Percentiles rank a stretch among this genome's conserved stretches.
These are phyloP conservation scores for Cyphotilapia sp. DNA, from an alignment of 2,113 vertebrate species.

Conservation along the genomic window DNA sequence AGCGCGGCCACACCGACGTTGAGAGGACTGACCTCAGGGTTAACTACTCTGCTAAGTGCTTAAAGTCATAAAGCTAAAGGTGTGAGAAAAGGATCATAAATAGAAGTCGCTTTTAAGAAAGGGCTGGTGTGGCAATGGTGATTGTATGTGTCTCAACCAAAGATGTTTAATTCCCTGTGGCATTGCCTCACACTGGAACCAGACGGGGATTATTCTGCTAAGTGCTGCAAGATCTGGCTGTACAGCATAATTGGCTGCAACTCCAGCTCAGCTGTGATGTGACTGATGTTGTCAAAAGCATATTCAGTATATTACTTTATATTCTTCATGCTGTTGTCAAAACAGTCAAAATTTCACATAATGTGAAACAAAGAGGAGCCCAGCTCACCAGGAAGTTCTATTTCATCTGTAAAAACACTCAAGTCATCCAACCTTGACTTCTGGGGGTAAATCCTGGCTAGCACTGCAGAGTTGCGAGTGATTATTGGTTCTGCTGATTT, in stretches of 20 bases:
- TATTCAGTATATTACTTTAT: neutral
- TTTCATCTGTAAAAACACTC: neutral
- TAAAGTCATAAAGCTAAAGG: slow-evolving; percentile 35
- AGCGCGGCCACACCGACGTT: neutral
- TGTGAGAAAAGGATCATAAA: slow-evolving; percentile 22
- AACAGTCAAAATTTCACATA: neutral
- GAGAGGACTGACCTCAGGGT: slow-evolving; percentile 4
- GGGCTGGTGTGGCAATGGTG: neutral
- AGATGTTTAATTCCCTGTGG: neutral
- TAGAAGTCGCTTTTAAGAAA: neutral
- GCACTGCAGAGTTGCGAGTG: neutral
- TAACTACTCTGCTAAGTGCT: slow-evolving; percentile 36
- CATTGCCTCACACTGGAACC: slow-evolving; percentile 4
- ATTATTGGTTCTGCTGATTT: slow-evolving; percentile 12
- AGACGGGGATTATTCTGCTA: neutral
- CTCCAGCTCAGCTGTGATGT: neutral
- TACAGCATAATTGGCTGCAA: neutral
- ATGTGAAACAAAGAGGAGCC: neutral
- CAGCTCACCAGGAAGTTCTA: neutral
- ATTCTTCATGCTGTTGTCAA: neutral
- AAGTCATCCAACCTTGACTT: neutral
- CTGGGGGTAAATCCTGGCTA: neutral
- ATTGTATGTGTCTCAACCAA: neutral
- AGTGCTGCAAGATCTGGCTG: neutral
- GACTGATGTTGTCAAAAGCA: neutral